Evolutionary conservation across 2,888 invertebrate genomes (phyloP).

Genomic region (Ctena decussata): DNA sequence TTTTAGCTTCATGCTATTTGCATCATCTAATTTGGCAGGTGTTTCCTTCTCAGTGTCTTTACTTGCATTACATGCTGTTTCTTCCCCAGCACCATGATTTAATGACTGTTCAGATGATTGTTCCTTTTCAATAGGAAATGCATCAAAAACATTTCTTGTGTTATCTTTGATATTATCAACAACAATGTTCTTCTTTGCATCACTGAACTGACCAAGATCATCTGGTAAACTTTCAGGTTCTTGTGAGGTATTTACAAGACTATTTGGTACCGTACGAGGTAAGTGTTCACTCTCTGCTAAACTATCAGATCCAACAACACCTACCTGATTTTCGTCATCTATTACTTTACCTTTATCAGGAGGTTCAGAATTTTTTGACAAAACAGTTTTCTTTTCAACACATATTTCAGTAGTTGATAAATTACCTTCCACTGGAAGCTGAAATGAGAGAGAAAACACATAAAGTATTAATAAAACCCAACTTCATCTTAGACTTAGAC

Average conservation of each 20-base stretch:
- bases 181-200: neutral
- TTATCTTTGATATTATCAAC: neutral
- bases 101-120: neutral
- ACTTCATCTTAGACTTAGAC: too few species aligned
- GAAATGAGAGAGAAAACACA: neutral
- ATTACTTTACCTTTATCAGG: neutral
- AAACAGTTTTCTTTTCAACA: neutral
- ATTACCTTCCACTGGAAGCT: neutral
- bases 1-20: neutral
- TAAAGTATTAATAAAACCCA: too few species aligned
- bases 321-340: neutral
- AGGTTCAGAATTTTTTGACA: neutral
- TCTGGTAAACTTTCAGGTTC: neutral
- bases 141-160: slow-evolving; percentile 63
- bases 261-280: too few species aligned
- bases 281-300: neutral
- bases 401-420: neutral
- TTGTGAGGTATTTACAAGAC: too few species aligned
- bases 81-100: neutral
- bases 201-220: neutral
- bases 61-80: neutral
- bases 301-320: neutral
- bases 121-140: slow-evolving; percentile 44
- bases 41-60: too few species aligned
- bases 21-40: neutral